Evolutionary conservation across 1,140 invertebrate species (phyloP).

Genomic region (Nymphalis io): DNA sequence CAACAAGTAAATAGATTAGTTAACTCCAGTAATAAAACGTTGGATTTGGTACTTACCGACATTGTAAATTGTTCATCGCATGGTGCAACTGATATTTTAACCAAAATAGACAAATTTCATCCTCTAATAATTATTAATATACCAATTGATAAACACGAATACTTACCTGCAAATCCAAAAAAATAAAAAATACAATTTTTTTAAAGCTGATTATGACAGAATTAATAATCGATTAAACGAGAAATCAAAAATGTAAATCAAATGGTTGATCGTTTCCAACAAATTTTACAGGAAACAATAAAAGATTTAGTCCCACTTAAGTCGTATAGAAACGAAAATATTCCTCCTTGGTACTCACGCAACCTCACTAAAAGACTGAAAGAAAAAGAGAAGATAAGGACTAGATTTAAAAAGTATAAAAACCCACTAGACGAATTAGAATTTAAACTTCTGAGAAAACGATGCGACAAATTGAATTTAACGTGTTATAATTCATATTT

Average conservation of each 20-base stretch:
- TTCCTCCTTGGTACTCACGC: conserved; percentile 1
- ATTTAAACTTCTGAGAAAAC: too few relatives aligned
- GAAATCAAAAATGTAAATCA: conserved; percentile 16
- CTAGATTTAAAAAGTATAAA: too few relatives aligned
- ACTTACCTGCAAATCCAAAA: neutral
- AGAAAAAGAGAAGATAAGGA: neutral
- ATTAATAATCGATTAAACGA: conserved; percentile 24
- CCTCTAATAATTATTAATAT: conserved; percentile 33
- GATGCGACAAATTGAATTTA: too few relatives aligned
- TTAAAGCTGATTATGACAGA: conserved; percentile 34
- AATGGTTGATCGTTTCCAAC: conserved; percentile 29
- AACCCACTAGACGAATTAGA: too few relatives aligned
- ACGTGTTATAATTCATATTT: too few relatives aligned
- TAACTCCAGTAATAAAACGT: neutral
- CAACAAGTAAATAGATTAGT: conserved; percentile 12
- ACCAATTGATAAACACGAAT: conserved; percentile 1
- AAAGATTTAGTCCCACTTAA: conserved; percentile 1
- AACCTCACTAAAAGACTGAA: neutral
- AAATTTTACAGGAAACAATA: neutral
- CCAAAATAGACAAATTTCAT: conserved; percentile 36
- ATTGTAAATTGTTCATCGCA: neutral
- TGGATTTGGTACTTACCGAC: neutral
- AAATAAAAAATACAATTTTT: conserved; percentile 27
- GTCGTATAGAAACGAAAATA: neutral
- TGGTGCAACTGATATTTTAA: conserved; percentile 13